phyloP scores from a whole-genome alignment of 1,140 invertebrate species.

The Drosophila sucinea region DNA sequence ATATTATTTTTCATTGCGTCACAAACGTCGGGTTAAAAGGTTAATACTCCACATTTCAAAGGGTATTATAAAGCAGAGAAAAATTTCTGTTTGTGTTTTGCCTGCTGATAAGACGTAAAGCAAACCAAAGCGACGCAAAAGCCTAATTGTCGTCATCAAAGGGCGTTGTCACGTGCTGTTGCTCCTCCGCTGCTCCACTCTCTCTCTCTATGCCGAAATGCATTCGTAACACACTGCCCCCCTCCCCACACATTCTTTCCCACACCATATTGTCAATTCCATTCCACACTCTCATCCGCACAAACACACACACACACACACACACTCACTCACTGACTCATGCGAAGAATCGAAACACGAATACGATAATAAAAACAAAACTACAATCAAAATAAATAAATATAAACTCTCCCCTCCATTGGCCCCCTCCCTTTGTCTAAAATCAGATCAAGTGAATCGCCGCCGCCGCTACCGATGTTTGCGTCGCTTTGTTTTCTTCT shows the following conservation, averaged over 20 bases:
- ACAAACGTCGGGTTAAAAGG: too few species aligned
- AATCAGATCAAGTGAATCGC: slow-evolving; percentile 73
- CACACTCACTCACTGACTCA: slow-evolving; percentile 27
- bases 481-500: slow-evolving; percentile 21
- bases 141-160: slow-evolving; percentile 29
- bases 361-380: slow-evolving; percentile 67
- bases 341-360: slow-evolving; percentile 39
- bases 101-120: slow-evolving; percentile 26
- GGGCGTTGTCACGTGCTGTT: slow-evolving; percentile 72
- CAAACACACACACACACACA: slow-evolving; percentile 9
- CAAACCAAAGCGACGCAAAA: slow-evolving; percentile 5
- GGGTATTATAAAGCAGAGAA: background rate
- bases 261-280: background rate
- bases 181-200: background rate
- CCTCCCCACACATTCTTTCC: background rate
- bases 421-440: slow-evolving; percentile 20
- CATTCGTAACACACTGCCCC: slow-evolving; percentile 27
- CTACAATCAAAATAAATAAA: slow-evolving; percentile 65
- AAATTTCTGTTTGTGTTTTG: slow-evolving; percentile 3
- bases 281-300: background rate
- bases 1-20: too few species aligned
- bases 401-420: slow-evolving; percentile 5
- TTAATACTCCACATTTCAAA: background rate
- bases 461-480: background rate
- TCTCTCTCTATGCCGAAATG: slow-evolving; percentile 41